phyloP scores from a whole-genome alignment of 53 echinoderm and acorn worm genomes.

The Apostichopus leukothele region DNA sequence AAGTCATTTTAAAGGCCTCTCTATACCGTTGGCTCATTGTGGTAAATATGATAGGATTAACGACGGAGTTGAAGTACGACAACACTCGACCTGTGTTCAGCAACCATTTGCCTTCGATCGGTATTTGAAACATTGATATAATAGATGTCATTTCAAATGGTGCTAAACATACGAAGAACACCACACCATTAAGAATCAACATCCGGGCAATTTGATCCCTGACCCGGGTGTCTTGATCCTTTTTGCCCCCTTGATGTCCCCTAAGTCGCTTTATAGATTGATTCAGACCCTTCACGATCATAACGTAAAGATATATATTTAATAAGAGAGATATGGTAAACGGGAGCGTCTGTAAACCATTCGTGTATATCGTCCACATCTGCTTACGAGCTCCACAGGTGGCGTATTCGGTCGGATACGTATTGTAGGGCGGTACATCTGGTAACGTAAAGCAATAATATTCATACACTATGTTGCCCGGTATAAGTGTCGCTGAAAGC shows the following conservation, averaged over 20 bases:
- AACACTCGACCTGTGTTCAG: slow-evolving; percentile 46
- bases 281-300: slow-evolving; percentile 59
- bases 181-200: slow-evolving; percentile 79
- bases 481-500: slow-evolving; percentile 50
- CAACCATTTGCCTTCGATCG: slow-evolving; percentile 1
- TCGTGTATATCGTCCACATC: slow-evolving; percentile 42
- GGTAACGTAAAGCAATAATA: slow-evolving; percentile 36
- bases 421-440: background rate
- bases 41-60: slow-evolving; percentile 68
- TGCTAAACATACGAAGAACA: slow-evolving; percentile 70
- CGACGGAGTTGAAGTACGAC: slow-evolving; percentile 59
- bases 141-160: slow-evolving; percentile 77
- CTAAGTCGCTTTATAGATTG: slow-evolving; percentile 59
- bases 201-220: slow-evolving; percentile 81
- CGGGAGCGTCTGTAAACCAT: slow-evolving; percentile 66
- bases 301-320: slow-evolving; percentile 55
- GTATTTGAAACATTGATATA: slow-evolving; percentile 29
- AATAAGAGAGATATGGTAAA: slow-evolving; percentile 64
- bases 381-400: slow-evolving; percentile 32
- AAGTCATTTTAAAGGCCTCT: slow-evolving; percentile 59
- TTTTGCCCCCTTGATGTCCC: slow-evolving; percentile 50
- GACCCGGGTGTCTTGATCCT: slow-evolving; percentile 60
- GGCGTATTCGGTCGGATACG: slow-evolving; percentile 43
- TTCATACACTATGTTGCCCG: background rate
- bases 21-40: slow-evolving; percentile 60